Conservation (phyloP, 23 tunicate genomes). For the Botrylloides violaceus region DNA sequence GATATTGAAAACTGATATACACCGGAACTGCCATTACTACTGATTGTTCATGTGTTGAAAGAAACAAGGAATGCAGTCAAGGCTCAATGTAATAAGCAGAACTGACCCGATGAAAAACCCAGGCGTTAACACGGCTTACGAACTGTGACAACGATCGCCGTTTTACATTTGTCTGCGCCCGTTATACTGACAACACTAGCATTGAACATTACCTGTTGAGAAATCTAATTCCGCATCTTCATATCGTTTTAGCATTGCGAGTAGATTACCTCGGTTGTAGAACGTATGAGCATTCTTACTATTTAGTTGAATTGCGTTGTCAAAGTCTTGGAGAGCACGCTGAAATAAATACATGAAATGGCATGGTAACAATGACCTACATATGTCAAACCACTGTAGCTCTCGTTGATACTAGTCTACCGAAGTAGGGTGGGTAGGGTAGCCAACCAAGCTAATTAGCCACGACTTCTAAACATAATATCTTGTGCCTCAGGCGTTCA, state of each 20-base stretch:
- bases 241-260: conserved; percentile 35
- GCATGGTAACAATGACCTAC: background rate
- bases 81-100: no score
- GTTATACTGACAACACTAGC: no score
- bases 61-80: no score
- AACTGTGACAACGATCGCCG: no score
- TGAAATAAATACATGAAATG: conserved; percentile 14
- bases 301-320: conserved; percentile 43
- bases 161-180: no score
- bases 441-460: background rate
- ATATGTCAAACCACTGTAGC: background rate
- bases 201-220: conserved; percentile 44
- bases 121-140: no score
- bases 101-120: no score
- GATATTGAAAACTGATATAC: background rate
- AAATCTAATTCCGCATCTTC: conserved; percentile 62
- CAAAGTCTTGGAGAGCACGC: conserved; percentile 71
- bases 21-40: no score
- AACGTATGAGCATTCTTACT: conserved; percentile 43
- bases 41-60: no score
- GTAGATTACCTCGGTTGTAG: conserved; percentile 67
- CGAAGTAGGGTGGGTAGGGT: background rate
- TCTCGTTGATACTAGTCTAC: background rate
- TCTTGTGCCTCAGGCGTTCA: no score
- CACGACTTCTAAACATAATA: no score